Percentiles rank a stretch among this genome's conserved stretches.
These are phyloP conservation scores for Catocala nupta DNA, from an alignment of 2,888 invertebrate genomes.

Conservation along the genomic window DNA sequence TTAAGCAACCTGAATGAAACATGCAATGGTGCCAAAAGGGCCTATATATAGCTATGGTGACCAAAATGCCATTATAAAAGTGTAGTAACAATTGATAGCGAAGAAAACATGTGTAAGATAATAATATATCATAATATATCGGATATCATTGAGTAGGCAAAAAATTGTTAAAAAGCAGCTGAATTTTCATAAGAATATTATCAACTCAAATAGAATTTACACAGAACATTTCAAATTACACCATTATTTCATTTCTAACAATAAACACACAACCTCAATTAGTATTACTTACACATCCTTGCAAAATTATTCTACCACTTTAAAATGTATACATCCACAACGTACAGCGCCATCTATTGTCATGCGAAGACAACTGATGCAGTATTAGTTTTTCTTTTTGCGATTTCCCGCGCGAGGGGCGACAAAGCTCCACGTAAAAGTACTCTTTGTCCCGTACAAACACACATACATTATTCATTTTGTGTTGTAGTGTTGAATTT, in stretches of 20 bases:
- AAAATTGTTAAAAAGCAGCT: no score
- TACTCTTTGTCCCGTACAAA: conserved; percentile 73
- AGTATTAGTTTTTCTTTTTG: conserved; percentile 57
- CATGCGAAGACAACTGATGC: conserved; percentile 34
- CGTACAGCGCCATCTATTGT: conserved; percentile 53
- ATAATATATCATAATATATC: no score
- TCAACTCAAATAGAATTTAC: not conserved
- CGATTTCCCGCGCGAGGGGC: conserved; percentile 46
- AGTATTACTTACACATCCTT: conserved; percentile 21
- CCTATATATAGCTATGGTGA: no score
- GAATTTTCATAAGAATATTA: no score
- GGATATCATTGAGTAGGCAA: no score
- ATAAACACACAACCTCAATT: conserved; percentile 16
- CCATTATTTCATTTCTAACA: conserved; percentile 1
- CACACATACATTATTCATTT: conserved; percentile 79
- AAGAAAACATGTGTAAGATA: no score
- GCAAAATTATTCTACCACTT: conserved; percentile 5
- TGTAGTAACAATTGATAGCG: no score
- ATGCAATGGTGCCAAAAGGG: no score
- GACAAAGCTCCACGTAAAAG: conserved; percentile 71
- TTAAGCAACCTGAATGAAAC: no score
- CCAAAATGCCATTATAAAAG: no score
- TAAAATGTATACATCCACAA: conserved; percentile 23
- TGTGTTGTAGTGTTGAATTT: conserved; percentile 61
- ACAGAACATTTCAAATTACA: not conserved